phyloP scores from a whole-genome alignment of 2,888 invertebrate genomes.

The Lasioglossum pauxillum region DNA sequence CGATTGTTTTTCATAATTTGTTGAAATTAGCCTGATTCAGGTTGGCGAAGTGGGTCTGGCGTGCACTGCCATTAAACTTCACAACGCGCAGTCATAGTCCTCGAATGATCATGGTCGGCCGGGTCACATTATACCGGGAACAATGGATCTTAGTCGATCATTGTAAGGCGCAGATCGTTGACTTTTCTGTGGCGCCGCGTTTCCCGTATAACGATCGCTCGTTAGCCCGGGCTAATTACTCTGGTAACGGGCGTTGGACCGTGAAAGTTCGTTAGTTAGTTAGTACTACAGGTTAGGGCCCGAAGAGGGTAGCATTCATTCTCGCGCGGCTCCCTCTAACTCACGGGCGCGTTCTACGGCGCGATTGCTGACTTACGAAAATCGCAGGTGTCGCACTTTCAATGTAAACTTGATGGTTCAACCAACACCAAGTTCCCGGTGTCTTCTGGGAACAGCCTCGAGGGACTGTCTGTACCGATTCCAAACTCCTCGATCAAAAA shows the following conservation, averaged over 20 bases:
- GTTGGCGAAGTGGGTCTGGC: background rate
- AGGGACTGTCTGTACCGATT: too few species aligned
- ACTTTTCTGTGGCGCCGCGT: constrained; percentile 62
- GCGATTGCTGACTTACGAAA: constrained; percentile 54
- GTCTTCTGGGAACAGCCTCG: background rate
- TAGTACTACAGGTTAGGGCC: constrained; percentile 57
- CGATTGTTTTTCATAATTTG: background rate
- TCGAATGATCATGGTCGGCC: background rate
- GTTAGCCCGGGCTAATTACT: constrained; percentile 70
- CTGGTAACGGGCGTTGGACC: constrained; percentile 56
- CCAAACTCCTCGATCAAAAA: background rate
- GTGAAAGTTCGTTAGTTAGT: constrained; percentile 70
- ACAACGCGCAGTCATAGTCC: background rate
- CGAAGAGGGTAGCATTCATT: constrained; percentile 48
- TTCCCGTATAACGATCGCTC: constrained; percentile 66
- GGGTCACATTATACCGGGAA: constrained; percentile 41
- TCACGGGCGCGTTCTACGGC: constrained; percentile 6
- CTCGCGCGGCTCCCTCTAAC: background rate
- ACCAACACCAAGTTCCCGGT: constrained; percentile 8
- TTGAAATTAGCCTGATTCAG: background rate
- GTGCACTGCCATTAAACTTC: background rate
- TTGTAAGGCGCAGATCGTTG: constrained; percentile 56
- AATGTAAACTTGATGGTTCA: constrained; percentile 17
- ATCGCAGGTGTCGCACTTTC: constrained; percentile 54
- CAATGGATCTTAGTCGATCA: constrained; percentile 53